phyloP scores from a whole-genome alignment of 2,888 invertebrate genomes.

The Nebria salina region DNA sequence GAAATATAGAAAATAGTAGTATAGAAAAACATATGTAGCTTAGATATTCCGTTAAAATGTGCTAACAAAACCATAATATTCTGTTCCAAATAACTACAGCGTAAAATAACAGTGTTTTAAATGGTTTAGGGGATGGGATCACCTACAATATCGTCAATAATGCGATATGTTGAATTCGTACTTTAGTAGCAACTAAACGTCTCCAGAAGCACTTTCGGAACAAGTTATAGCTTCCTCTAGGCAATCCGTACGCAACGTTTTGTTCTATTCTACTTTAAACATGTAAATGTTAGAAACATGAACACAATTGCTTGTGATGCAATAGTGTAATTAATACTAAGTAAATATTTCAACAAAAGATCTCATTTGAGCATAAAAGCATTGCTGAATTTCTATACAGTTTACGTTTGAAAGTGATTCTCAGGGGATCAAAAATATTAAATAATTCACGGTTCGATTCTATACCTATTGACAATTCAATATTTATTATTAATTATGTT shows the following conservation, averaged over 20 bases:
- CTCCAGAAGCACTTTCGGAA: no score
- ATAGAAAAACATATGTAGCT: no score
- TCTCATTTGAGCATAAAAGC: not conserved
- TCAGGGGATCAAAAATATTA: not conserved
- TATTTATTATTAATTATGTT: not conserved
- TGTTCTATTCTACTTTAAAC: not conserved
- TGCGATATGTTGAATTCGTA: no score
- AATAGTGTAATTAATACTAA: not conserved
- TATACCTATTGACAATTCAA: not conserved
- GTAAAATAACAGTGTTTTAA: no score
- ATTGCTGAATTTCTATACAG: not conserved
- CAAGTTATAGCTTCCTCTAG: not conserved
- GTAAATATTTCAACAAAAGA: conserved; percentile 1
- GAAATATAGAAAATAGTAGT: no score
- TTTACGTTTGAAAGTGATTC: not conserved
- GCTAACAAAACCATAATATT: no score
- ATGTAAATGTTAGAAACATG: not conserved
- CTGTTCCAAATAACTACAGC: no score
- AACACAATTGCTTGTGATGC: not conserved
- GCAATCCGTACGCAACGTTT: not conserved
- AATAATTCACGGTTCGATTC: not conserved
- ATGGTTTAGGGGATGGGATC: no score
- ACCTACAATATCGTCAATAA: no score
- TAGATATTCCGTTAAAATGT: no score
- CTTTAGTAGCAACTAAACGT: no score